Evolutionary conservation across 2,113 vertebrate genomes (phyloP), one percentile per base, ranked within the genome.

Genomic region (Columba livia): DNA sequence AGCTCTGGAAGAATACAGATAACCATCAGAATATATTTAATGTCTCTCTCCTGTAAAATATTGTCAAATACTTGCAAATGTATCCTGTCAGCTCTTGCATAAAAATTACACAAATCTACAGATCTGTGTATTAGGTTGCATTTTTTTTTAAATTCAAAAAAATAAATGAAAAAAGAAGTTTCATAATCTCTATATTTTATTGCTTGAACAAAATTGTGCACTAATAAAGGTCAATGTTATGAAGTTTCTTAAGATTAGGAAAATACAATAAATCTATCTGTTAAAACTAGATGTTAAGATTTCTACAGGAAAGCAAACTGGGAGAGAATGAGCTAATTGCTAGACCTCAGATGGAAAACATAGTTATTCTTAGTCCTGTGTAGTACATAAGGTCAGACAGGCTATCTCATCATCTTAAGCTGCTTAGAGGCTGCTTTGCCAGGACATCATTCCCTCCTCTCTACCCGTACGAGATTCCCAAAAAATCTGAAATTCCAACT

Each of bases 1-100:
- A 69, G 32, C 57, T 96, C 87, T 84, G 72, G 51, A 89, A 89
- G 38, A 31, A 93, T 77, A 92, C 28, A 34, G 77, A 89, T 96
- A 92, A 89, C 61, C 57, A 94, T 24, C 32, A 94, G 44, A 93
- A 89, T 94, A 90, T 95, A 85, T 97, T 97, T 97, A 92, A 93
- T 57, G 31, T 85, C 69, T 92, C 18, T 57, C 96, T 92, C 81
- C 34, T 88, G 42, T 82, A 95, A 93, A 95, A 89, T 61, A 80
- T 94, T 91, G 88, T 80, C 88, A 94, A 95, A 62, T 90, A 87
- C 87, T 94, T 93, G 54, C 47, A 94, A 66, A 95, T 94, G 40
- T 77, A 87, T 57, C 66, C 56, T 91, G 80, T 91, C 79, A 95
- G 36, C 5, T 79, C 80, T 81, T 96, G 88, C 48, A 92, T 90